Conservation (phyloP, 2,888 invertebrate species). For the Auanema sp. region DNA sequence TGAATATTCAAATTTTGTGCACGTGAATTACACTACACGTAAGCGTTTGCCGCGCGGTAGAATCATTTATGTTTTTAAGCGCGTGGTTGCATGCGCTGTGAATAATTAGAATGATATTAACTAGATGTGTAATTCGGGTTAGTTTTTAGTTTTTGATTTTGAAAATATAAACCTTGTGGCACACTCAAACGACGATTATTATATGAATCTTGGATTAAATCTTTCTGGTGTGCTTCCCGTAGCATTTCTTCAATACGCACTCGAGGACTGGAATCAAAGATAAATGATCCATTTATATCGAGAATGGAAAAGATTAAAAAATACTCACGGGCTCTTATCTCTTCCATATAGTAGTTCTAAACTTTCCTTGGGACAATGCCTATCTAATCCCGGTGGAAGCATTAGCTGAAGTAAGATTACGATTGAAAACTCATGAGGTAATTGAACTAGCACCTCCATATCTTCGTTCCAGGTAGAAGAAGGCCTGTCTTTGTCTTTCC, state of each 20-base stretch:
- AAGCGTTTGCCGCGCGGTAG: no score
- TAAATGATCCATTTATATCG: neutral
- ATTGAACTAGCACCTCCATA: conserved; percentile 12
- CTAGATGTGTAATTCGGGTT: no score
- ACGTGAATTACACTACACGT: no score
- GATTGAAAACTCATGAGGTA: neutral
- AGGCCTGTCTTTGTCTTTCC: conserved; percentile 9
- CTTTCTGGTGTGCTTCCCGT: conserved; percentile 42
- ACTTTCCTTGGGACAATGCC: conserved; percentile 42
- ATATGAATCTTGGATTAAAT: conserved; percentile 53
- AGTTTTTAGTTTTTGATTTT: no score
- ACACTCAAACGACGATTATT: conserved; percentile 23
- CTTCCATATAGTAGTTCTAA: conserved; percentile 38
- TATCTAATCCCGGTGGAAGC: conserved; percentile 48
- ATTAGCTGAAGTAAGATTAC: conserved; percentile 24
- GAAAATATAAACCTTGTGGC: conserved; percentile 9
- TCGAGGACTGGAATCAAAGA: conserved; percentile 44
- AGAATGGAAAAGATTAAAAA: neutral
- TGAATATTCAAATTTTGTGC: no score
- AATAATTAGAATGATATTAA: no score
- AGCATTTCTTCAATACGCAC: conserved; percentile 45
- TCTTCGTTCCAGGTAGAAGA: neutral
- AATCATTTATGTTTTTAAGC: no score
- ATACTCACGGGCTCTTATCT: conserved; percentile 23
- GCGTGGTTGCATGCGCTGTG: no score